These are phyloP conservation scores for Tragelaphus buxtoni DNA, from an alignment of 2,113 vertebrate species.

Conservation along the genomic window DNA sequence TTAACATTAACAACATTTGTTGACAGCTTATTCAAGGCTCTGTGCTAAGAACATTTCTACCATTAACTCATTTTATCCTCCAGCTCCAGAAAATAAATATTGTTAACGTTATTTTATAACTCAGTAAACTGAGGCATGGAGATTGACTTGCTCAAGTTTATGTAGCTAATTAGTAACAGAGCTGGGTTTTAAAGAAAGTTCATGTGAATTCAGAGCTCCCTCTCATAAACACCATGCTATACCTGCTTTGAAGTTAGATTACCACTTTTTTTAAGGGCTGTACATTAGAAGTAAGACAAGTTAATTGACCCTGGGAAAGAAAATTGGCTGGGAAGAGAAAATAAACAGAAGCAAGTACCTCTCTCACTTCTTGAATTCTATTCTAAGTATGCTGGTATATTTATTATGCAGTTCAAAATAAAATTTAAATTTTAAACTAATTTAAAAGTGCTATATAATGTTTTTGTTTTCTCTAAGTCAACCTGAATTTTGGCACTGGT, in stretches of 20 bases:
- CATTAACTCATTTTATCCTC: not conserved
- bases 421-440: slow-evolving; percentile 26
- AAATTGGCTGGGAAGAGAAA: slow-evolving; percentile 7
- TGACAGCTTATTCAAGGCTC: slow-evolving; percentile 4
- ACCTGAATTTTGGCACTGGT: not conserved
- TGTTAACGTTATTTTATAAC: not conserved
- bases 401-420: not conserved
- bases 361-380: slow-evolving; percentile 2
- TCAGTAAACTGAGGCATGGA: slow-evolving; percentile 13
- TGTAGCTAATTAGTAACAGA: not conserved
- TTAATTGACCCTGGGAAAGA: not conserved
- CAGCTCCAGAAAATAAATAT: not conserved
- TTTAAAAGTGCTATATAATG: not conserved
- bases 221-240: not conserved
- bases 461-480: slow-evolving; percentile 25
- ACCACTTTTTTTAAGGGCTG: not conserved
- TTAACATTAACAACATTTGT: not conserved
- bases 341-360: not conserved
- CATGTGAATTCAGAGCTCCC: not conserved
- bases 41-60: not conserved
- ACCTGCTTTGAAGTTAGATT: slow-evolving; percentile 13
- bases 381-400: not conserved
- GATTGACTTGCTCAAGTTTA: not conserved
- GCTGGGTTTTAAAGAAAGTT: not conserved
- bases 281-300: not conserved